phyloP scores from a whole-genome alignment of 1,140 invertebrate species.

The Drosophila takahashii region DNA sequence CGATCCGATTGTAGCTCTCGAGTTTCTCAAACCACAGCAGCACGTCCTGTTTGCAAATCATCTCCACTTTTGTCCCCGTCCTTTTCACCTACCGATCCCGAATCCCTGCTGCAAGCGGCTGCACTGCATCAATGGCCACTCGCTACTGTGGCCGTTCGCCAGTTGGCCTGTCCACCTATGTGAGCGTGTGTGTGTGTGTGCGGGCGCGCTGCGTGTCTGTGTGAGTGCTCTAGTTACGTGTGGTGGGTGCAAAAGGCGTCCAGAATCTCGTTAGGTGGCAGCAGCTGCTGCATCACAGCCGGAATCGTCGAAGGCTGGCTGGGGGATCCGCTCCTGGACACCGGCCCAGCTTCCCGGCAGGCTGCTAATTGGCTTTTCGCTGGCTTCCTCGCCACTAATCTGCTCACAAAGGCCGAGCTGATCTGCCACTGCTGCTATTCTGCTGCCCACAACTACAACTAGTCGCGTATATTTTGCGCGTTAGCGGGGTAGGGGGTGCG shows the following conservation, averaged over 20 bases:
- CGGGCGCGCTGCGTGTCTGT: constrained; percentile 8
- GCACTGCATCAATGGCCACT: constrained; percentile 40
- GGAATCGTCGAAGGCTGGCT: constrained; percentile 23
- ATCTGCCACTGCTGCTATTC: constrained; percentile 25
- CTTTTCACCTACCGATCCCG: constrained; percentile 38
- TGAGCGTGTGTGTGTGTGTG: constrained; percentile 16
- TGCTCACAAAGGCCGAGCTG: constrained; percentile 8
- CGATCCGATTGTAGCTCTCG: constrained; percentile 96
- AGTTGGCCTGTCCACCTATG: not conserved
- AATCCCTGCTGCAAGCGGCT: constrained; percentile 45
- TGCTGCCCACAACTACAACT: constrained; percentile 49
- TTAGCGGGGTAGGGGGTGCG: constrained; percentile 24
- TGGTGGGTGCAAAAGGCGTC: constrained; percentile 74
- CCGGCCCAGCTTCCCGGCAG: constrained; percentile 29
- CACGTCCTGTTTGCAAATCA: constrained; percentile 98
- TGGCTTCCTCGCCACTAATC: constrained; percentile 12
- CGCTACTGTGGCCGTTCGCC: constrained; percentile 8
- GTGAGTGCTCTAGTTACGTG: constrained; percentile 66
- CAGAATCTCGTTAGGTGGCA: constrained; percentile 48
- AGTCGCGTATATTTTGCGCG: constrained; percentile 50
- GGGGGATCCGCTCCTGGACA: constrained; percentile 32
- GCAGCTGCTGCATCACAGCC: constrained; percentile 59
- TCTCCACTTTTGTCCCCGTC: constrained; percentile 86
- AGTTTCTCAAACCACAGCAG: constrained; percentile 97
- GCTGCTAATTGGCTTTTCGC: constrained; percentile 42